These are phyloP conservation scores for Helicolenus hilgendorfi DNA, from an alignment of 2,797 vertebrate genomes.

Conservation along the genomic window DNA sequence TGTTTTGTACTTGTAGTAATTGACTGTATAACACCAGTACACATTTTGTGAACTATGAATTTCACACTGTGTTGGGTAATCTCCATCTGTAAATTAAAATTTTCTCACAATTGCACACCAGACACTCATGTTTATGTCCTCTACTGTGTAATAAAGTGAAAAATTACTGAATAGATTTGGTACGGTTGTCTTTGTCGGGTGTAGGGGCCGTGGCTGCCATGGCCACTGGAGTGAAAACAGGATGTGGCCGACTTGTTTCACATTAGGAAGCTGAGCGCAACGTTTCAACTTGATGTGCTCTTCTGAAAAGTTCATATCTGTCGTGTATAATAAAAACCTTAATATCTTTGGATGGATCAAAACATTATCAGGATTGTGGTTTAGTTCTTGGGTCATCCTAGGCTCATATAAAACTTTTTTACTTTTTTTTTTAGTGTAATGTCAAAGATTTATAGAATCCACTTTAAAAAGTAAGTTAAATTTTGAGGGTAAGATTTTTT, in stretches of 20 bases:
- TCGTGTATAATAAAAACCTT: neutral
- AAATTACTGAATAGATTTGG: no score
- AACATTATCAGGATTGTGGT: neutral
- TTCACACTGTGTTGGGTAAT: no score
- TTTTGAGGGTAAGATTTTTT: neutral
- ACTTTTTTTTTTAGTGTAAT: neutral
- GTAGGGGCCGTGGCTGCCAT: neutral
- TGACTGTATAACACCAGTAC: no score
- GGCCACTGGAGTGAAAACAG: slow-evolving; percentile 63
- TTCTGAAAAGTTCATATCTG: neutral
- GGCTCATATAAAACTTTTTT: neutral
- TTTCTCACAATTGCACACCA: no score
- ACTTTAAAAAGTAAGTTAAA: no score
- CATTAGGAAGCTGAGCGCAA: neutral
- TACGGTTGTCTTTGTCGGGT: neutral
- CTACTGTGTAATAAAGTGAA: no score
- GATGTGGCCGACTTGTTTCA: slow-evolving; percentile 74
- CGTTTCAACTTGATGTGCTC: neutral
- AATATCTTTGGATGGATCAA: neutral
- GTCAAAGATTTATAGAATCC: neutral
- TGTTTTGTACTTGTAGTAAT: no score
- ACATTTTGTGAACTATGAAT: no score
- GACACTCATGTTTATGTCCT: no score
- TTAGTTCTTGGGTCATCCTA: neutral
- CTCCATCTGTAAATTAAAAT: no score